These are phyloP conservation scores for Euproctis similis DNA, from an alignment of 2,888 invertebrate genomes.

Conservation along the genomic window DNA sequence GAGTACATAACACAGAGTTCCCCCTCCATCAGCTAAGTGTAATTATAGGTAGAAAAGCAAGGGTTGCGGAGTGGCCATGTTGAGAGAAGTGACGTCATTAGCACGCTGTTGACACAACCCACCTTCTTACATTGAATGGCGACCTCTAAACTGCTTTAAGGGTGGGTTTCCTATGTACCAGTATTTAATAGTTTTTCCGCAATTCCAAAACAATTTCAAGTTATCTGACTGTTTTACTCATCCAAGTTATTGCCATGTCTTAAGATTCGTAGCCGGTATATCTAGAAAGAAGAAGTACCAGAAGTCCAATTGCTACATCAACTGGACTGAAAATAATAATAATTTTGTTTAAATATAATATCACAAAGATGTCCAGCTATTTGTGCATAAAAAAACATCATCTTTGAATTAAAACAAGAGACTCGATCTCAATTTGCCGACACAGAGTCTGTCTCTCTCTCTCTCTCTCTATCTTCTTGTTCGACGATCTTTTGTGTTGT, in stretches of 20 bases:
- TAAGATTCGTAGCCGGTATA: too few species aligned
- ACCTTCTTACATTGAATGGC: constrained; percentile 59
- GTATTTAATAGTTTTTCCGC: too few species aligned
- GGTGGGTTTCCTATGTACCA: constrained; percentile 46
- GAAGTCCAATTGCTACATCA: too few species aligned
- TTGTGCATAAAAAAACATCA: constrained; percentile 14
- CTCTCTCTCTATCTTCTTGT: too few species aligned
- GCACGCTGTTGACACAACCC: constrained; percentile 60
- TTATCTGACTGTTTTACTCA: too few species aligned
- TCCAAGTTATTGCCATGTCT: too few species aligned
- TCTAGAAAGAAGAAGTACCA: too few species aligned
- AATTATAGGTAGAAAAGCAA: constrained; percentile 53
- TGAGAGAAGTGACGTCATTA: constrained; percentile 69
- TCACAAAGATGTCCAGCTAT: constrained; percentile 17
- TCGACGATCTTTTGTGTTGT: constrained; percentile 48
- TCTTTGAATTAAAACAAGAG: constrained; percentile 29
- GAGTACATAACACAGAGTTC: constrained; percentile 20
- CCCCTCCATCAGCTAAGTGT: constrained; percentile 37
- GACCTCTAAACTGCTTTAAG: constrained; percentile 39
- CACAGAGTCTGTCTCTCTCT: too few species aligned
- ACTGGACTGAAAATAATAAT: too few species aligned
- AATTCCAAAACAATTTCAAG: too few species aligned
- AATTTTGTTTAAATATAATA: too few species aligned
- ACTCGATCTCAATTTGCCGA: constrained; percentile 52
- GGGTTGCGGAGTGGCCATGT: constrained; percentile 58